Base-by-base conservation (phyloP, 1,140 invertebrate genomes). In the Bacillus rossius region DNA sequence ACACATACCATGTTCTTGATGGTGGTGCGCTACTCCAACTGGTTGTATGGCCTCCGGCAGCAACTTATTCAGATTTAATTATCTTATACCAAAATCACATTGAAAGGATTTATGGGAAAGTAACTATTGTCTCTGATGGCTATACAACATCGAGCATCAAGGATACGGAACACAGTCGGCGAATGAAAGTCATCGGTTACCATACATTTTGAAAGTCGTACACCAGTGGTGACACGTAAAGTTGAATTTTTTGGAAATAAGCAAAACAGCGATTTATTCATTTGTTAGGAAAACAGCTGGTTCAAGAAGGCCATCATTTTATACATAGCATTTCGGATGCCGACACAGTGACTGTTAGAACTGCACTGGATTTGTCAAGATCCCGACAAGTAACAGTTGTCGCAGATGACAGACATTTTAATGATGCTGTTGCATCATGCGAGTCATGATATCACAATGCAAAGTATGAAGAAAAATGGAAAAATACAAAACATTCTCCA, bases 351-450 rank as follows among this genome's bases (percentile, higher is more conserved):
- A 53, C 41, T 53, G 51, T 53, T 34, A 40, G 37, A 53, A 53
- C 10, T n/a, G 51, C 51, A 5, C 34, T 53, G 37, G 34, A 53
- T 34, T 19, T 53, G 14, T 14, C 51, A 53, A 19, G 37, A 34
- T 26, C 16, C 23, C 8, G 20, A 53, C 51, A 29, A 7, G 20
- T 53, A 14, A 22, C 34, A 26, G 20, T 53, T 17, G 34, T 53
- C 5, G 51, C 51, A 13, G 51, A 53, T 53, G 51, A 53, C 34
- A 53, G 51, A 53, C 37, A 53, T 53, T 34, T 38, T 53, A 38
- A 53, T 53, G n/a, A 26, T 53, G 51, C 20, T 53, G 25, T 20
- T 53, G 34, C 20, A 53, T 34, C 51, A 53, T 53, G 23, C 51
- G 16, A 26, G 19, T 13, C 14, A 53, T 14, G 37, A 34, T 53